Evolutionary conservation across 2,888 invertebrate species (phyloP), one percentile per base, ranked within the genome.

Genomic region (Yponomeuta plumbellus): DNA sequence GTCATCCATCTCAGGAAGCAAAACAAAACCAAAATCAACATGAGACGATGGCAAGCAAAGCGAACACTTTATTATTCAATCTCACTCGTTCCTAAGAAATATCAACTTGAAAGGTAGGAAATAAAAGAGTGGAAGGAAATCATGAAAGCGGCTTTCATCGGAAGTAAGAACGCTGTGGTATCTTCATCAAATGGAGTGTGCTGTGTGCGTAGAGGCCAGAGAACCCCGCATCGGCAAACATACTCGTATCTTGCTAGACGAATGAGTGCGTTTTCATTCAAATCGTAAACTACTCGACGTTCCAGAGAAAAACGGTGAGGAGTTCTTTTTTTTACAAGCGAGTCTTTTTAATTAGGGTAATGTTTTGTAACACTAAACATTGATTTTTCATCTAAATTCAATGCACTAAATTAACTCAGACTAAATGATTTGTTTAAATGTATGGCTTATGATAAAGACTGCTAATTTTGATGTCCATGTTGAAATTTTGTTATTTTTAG

Each of bases 141-240:
- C 79, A 81, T 78, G 77, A 72, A 78, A 81, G 76, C 76, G 75
- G 73, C 76, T 76, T 86, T 85, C 79, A 85, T 72, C 76, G 72
- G 76, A 58, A 66, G 74, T 71, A 73, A 71, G 74, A 76, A 76
- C 76, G 79, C 76, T 80, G 83, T 83, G 83, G 81, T 85, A 86
- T 85, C 83, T 82, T 80, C 76, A 76, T 75, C 78, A 81, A 85
- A 86, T 85, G 81, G 83, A 81, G 88, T 85, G 83, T 85, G 84
- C 85, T 83, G 88, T 85, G 83, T 86, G 85, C 86, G 84, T 81
- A 77, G 74, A 75, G 76, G 44, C 44, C 76, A 77, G 74, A 77
- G 76, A 13, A 44, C n/a, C n/a, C 6, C 64, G 52, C 74, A 75
- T 73, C 76, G 70, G 70, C 79, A 86, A 88, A 88, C 85, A 86